Percentiles rank a stretch among this genome's conserved stretches.
Evolutionary conservation across 2,888 invertebrate genomes (phyloP).

Genomic region (Neoaliturus tenellus): DNA sequence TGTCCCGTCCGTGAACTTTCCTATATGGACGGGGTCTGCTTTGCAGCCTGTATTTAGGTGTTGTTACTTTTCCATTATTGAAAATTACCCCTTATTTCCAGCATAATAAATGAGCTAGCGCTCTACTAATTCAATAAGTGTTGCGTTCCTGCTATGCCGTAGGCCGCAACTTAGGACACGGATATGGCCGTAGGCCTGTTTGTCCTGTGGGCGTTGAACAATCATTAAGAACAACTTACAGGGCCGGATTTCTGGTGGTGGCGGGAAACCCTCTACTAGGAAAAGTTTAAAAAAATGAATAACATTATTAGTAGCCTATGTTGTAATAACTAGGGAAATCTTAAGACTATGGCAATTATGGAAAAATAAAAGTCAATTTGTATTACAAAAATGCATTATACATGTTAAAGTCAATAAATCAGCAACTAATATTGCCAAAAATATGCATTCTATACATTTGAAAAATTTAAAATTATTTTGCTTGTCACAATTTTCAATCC

Average conservation of each 20-base stretch:
- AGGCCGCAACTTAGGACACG: neutral
- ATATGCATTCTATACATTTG: no score
- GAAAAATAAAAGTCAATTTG: no score
- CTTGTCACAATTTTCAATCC: no score
- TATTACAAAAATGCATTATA: no score
- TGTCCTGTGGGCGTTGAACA: neutral
- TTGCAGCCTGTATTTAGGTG: constrained; percentile 28
- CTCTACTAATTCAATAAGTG: constrained; percentile 43
- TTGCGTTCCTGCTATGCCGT: neutral
- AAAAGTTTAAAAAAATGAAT: no score
- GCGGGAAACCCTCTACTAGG: neutral
- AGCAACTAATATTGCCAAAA: no score
- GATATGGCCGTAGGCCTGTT: neutral
- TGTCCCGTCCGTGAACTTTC: constrained; percentile 16
- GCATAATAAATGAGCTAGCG: constrained; percentile 28
- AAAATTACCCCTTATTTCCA: constrained; percentile 33
- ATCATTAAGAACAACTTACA: constrained; percentile 5
- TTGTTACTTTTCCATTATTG: constrained; percentile 43
- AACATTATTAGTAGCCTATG: no score
- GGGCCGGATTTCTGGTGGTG: no score
- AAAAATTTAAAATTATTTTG: no score
- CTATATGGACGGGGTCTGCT: constrained; percentile 13
- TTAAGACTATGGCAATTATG: no score
- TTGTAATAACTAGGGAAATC: no score
- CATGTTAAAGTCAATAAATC: no score